Evolutionary conservation across 2,797 vertebrate genomes (phyloP).

Genomic region (Muscicapa striata): DNA sequence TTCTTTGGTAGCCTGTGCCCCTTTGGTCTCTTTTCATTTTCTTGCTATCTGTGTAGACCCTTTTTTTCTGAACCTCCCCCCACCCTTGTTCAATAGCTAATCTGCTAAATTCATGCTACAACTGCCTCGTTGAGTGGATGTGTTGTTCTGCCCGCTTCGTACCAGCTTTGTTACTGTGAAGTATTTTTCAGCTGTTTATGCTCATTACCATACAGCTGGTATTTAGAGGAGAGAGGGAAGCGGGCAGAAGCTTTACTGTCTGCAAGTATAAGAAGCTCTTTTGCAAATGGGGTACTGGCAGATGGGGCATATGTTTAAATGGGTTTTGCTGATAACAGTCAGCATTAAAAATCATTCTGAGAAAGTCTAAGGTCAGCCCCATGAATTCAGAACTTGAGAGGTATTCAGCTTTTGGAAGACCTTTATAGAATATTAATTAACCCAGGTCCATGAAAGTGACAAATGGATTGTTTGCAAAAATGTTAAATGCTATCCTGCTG

Average conservation of each 20-base stretch:
- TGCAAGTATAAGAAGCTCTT: slow-evolving; percentile 82
- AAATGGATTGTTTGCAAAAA: slow-evolving; percentile 60
- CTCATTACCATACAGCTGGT: slow-evolving; percentile 99
- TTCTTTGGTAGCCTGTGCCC: slow-evolving; percentile 55
- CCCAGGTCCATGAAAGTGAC: slow-evolving; percentile 56
- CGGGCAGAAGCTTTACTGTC: slow-evolving; percentile 82
- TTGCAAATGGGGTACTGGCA: slow-evolving; percentile 85
- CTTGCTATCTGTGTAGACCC: slow-evolving; percentile 60
- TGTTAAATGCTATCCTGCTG: slow-evolving; percentile 14
- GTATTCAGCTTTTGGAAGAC: slow-evolving; percentile 77
- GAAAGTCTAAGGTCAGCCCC: slow-evolving; percentile 85
- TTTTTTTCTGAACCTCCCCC: slow-evolving; percentile 62
- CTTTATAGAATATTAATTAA: slow-evolving; percentile 80
- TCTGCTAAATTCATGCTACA: slow-evolving; percentile 90
- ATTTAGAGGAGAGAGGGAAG: slow-evolving; percentile 84
- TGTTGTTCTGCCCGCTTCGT: slow-evolving; percentile 86
- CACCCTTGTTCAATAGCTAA: slow-evolving; percentile 86
- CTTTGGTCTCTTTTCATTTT: slow-evolving; percentile 62
- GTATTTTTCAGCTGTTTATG: slow-evolving; percentile 87
- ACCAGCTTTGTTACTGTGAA: slow-evolving; percentile 86
- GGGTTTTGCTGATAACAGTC: slow-evolving; percentile 87
- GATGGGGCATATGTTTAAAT: slow-evolving; percentile 90
- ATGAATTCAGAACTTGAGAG: slow-evolving; percentile 80
- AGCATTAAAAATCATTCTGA: slow-evolving; percentile 84
- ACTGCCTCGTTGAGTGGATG: slow-evolving; percentile 86